Evolutionary conservation across 2,113 vertebrate genomes (phyloP).

Genomic region (Perca fluviatilis): DNA sequence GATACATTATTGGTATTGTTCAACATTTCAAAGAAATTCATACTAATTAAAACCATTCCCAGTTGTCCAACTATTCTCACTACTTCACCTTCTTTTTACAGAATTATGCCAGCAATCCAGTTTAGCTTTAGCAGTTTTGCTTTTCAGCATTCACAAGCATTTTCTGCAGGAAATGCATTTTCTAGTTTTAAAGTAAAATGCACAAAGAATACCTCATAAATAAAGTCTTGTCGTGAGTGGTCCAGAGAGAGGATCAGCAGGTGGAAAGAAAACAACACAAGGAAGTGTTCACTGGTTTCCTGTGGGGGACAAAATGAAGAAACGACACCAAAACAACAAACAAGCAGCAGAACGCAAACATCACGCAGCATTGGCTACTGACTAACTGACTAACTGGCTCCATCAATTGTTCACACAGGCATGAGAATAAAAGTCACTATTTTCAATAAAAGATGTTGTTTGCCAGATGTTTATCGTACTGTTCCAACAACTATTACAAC

Average conservation of each 20-base stretch:
- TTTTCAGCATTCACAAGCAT: too few relatives aligned
- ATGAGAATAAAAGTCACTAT: not conserved
- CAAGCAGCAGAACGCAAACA: not conserved
- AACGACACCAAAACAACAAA: not conserved
- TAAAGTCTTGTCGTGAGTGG: constrained; percentile 76
- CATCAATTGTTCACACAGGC: not conserved
- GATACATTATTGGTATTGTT: too few relatives aligned
- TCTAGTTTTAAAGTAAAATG: not conserved
- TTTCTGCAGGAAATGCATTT: too few relatives aligned
- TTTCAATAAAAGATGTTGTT: not conserved
- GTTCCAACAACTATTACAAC: not conserved
- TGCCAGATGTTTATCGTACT: not conserved
- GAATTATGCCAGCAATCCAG: too few relatives aligned
- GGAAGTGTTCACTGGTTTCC: constrained; percentile 82
- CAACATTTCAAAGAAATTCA: too few relatives aligned
- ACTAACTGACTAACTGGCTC: not conserved
- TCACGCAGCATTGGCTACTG: not conserved
- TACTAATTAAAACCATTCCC: too few relatives aligned
- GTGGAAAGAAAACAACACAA: constrained; percentile 88
- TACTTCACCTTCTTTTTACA: too few relatives aligned
- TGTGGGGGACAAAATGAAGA: constrained; percentile 51
- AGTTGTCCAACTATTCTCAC: too few relatives aligned
- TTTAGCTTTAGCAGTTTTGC: too few relatives aligned
- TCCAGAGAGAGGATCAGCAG: constrained; percentile 88
- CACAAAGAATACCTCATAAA: constrained; percentile 83